Evolutionary conservation across 2,113 vertebrate genomes (phyloP), one percentile per base, ranked within the genome.

Genomic region (Brachionichthys hirsutus): DNA sequence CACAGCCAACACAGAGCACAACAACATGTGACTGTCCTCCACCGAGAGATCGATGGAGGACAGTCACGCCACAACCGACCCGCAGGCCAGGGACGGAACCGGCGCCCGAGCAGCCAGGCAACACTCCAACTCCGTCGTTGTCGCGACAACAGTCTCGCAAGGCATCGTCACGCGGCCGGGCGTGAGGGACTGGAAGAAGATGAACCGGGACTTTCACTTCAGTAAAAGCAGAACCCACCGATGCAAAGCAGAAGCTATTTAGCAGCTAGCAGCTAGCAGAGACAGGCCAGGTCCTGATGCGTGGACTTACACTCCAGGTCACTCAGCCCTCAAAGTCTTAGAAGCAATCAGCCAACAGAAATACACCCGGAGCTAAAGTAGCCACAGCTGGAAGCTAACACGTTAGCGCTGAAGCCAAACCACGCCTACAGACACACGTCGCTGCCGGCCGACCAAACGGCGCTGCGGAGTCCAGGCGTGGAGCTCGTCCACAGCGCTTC

Each of bases 11-110:
- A 13, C 42, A 35, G 42, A 50, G 38, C 53, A 38, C 34, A 17
- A n/a, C 69, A 0, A 0, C 6, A 3, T 54, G n/a, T n/a, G n/a
- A n/a, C n/a, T n/a, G n/a, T n/a, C n/a, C 81, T 61, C 74, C 74
- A 57, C 54, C 61, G 67, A 15, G 10, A 12, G 42, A 59, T 9
- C 20, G 67, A 57, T 9, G 53, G 50, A 16, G 19, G 6, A 12
- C 11, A 60, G 61, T 60, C 30, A 56, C 41, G 54, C 17, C 22
- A 30, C 51, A 67, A 52, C 50, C 51, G 52, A 42, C 44, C 54
- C n/a, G 35, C 54, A n/a, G 14, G 54, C 38, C 49, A 3, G 24
- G 44, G 61, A 52, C 15, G 0, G 0, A n/a, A 14, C 59, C 53
- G 16, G 15, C 12, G 42, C 73, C 58, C 30, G 46, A 47, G 14